A percentile compares a stretch with the other conserved stretches of the same genome.
Evolutionary conservation across 2,888 invertebrate genomes (phyloP).

Genomic region (Tromatobia lineatoria): DNA sequence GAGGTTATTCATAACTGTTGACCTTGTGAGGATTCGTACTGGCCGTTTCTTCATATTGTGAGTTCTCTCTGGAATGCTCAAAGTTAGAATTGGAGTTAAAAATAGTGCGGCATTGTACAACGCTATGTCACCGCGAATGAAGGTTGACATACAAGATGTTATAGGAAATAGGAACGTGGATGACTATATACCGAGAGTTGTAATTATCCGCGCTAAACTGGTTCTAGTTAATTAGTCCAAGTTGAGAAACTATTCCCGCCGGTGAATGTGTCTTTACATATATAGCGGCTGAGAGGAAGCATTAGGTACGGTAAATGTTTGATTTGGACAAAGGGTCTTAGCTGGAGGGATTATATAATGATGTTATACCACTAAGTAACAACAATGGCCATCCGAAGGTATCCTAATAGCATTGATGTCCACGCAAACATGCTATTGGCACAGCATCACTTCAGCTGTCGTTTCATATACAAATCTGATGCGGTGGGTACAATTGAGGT

Average conservation of each 20-base stretch:
- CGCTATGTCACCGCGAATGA: not conserved
- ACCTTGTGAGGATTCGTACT: not conserved
- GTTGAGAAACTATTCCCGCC: not conserved
- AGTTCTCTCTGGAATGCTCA: not conserved
- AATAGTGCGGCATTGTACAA: not conserved
- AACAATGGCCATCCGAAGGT: not conserved
- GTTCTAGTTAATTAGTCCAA: conserved; percentile 57
- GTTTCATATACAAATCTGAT: conserved; percentile 15
- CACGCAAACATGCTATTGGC: not conserved
- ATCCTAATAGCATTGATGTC: conserved; percentile 18
- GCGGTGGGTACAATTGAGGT: conserved; percentile 11
- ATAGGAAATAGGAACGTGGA: conserved; percentile 6
- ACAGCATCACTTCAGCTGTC: not conserved
- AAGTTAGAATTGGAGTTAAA: conserved; percentile 16
- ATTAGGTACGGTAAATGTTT: conserved; percentile 47
- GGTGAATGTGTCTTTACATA: not conserved
- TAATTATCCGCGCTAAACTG: conserved; percentile 53
- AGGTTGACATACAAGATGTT: conserved; percentile 16
- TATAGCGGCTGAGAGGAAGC: not conserved
- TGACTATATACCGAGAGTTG: conserved; percentile 24
- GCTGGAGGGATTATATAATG: conserved; percentile 31
- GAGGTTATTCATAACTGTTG: conserved; percentile 43
- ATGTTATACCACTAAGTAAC: conserved; percentile 32
- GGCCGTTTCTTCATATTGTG: not conserved
- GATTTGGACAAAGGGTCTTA: conserved; percentile 43